These are phyloP conservation scores for Agrochola lota DNA, from an alignment of 2,888 invertebrate species.

Conservation along the genomic window DNA sequence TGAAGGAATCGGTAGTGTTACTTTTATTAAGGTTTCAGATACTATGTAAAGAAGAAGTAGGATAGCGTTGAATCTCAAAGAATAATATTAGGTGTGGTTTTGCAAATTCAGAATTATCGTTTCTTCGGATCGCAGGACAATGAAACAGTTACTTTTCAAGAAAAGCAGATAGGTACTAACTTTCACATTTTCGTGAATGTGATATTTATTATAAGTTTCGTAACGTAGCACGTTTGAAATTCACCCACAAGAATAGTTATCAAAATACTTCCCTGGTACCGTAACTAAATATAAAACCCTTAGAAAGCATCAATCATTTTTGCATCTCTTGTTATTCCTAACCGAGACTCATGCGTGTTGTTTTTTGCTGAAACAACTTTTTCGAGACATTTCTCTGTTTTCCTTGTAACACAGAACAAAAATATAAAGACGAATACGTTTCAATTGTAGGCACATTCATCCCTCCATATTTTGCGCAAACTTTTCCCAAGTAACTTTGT, in stretches of 20 bases:
- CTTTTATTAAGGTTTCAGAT: background rate
- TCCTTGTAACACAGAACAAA: conserved; percentile 25
- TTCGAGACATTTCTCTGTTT: conserved; percentile 9
- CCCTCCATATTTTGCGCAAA: conserved; percentile 53
- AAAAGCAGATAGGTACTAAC: background rate
- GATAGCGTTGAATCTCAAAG: background rate
- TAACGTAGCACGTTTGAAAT: too few relatives aligned
- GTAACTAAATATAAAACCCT: background rate
- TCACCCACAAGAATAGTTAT: background rate
- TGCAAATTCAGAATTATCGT: background rate
- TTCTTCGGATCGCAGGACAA: too few relatives aligned
- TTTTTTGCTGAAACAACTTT: conserved; percentile 24
- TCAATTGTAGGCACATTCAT: conserved; percentile 47
- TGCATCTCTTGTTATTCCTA: conserved; percentile 6
- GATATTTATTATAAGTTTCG: too few relatives aligned
- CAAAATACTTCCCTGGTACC: background rate
- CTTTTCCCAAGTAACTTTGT: conserved; percentile 65
- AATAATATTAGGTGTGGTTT: background rate
- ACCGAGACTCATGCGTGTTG: background rate
- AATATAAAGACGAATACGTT: conserved; percentile 36
- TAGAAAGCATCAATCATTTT: background rate
- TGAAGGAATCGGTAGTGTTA: background rate
- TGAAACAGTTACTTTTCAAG: background rate
- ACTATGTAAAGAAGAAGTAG: too few relatives aligned
- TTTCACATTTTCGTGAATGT: background rate